These are phyloP conservation scores for Lipophrys pholis DNA, from an alignment of 2,113 vertebrate species.

Conservation along the genomic window DNA sequence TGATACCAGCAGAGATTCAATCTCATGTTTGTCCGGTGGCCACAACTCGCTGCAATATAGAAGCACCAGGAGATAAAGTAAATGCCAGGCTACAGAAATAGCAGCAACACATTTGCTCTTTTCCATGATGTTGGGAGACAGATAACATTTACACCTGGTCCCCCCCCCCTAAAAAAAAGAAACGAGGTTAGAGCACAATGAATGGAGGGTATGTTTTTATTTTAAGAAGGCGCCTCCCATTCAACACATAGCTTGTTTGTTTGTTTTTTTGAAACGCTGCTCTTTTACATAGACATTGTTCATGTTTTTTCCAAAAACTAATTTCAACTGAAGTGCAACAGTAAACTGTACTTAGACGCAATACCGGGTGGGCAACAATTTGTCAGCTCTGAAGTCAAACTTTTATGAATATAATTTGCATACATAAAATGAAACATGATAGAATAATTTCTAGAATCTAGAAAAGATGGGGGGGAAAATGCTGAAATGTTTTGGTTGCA, in stretches of 20 bases:
- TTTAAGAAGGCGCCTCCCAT: background rate
- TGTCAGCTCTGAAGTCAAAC: too few relatives aligned
- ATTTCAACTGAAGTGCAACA: too few relatives aligned
- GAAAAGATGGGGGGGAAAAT: too few relatives aligned
- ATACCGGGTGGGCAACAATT: too few relatives aligned
- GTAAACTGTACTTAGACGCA: too few relatives aligned
- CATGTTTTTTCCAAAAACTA: background rate
- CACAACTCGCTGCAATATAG: conserved; percentile 57
- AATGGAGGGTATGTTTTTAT: conserved; percentile 4
- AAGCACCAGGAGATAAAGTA: conserved; percentile 50
- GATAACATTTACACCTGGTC: conserved; percentile 76
- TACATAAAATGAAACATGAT: too few relatives aligned
- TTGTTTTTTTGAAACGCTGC: background rate
- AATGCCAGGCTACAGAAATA: conserved; percentile 78
- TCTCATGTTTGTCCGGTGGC: conserved; percentile 58
- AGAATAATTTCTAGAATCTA: too few relatives aligned
- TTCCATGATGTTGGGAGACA: conserved; percentile 68
- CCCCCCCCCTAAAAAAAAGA: conserved; percentile 23
- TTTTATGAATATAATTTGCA: too few relatives aligned
- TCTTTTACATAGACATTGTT: conserved; percentile 11
- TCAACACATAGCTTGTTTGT: too few relatives aligned
- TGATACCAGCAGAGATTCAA: conserved; percentile 38
- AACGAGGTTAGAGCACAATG: conserved; percentile 8
- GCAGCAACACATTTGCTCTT: conserved; percentile 67
- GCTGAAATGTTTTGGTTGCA: too few relatives aligned